phyloP scores from a whole-genome alignment of 2,888 invertebrate species.

The Dasysyrphus tricinctus region DNA sequence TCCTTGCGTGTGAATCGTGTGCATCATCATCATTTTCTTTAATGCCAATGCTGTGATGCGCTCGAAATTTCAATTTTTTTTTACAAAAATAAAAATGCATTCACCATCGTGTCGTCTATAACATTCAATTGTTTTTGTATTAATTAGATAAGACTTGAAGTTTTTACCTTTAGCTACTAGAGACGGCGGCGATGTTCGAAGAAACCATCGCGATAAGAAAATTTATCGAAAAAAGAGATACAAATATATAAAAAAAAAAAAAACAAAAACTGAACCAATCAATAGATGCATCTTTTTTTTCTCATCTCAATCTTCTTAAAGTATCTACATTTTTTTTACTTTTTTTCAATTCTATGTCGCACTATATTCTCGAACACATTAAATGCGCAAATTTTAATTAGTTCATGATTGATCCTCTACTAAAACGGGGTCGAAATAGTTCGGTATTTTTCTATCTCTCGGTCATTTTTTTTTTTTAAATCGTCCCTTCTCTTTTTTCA shows the following conservation, averaged over 20 bases:
- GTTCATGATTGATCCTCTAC: conserved; percentile 76
- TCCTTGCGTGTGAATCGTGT: conserved; percentile 23
- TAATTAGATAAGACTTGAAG: conserved; percentile 65
- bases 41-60: conserved; percentile 37
- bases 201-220: conserved; percentile 50
- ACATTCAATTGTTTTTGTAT: conserved; percentile 49
- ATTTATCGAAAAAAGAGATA: conserved; percentile 34
- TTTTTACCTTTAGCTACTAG: conserved; percentile 20
- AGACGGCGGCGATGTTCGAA: neutral
- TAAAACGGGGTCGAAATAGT: conserved; percentile 74
- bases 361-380: conserved; percentile 63
- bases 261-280: conserved; percentile 56
- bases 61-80: conserved; percentile 61
- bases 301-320: conserved; percentile 51
- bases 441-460: conserved; percentile 34
- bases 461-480: neutral
- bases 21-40: conserved; percentile 12
- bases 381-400: conserved; percentile 76
- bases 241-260: conserved; percentile 2
- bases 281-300: conserved; percentile 47
- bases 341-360: conserved; percentile 51
- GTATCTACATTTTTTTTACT: conserved; percentile 22
- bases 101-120: conserved; percentile 23
- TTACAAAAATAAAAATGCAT: conserved; percentile 50
- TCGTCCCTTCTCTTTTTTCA: conserved; percentile 17